Percentiles rank a stretch among this genome's conserved stretches.
Conservation (phyloP, 2,888 invertebrate genomes). For the Andrena trimmerana region DNA sequence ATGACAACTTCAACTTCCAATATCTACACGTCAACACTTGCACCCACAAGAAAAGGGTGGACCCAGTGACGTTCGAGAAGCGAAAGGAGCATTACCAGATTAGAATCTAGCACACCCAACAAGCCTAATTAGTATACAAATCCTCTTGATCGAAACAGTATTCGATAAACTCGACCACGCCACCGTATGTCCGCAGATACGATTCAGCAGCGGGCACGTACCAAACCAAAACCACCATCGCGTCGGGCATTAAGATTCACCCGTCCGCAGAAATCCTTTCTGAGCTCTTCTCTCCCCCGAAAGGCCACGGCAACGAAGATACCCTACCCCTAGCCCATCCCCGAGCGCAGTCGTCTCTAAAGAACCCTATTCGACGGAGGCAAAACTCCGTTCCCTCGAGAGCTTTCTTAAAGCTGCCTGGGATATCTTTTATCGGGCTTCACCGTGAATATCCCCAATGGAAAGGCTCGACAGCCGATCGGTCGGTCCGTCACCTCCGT, state of each 20-base stretch:
- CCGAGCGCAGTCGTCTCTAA: constrained; percentile 31
- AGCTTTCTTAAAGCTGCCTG: constrained; percentile 47
- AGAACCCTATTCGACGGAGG: constrained; percentile 47
- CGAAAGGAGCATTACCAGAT: not conserved
- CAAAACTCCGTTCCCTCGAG: constrained; percentile 48
- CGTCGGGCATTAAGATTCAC: constrained; percentile 43
- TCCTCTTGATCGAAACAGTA: constrained; percentile 2
- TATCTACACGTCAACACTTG: not conserved
- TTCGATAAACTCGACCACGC: constrained; percentile 23
- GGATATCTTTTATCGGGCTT: constrained; percentile 57
- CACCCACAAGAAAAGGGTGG: not conserved
- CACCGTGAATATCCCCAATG: constrained; percentile 29
- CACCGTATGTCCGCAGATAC: not conserved
- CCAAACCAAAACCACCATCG: constrained; percentile 4
- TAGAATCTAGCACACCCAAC: not conserved
- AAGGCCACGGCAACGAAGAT: constrained; percentile 26
- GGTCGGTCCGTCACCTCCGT: constrained; percentile 19
- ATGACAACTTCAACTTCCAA: too few species aligned
- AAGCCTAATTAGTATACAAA: constrained; percentile 24
- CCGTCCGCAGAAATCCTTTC: constrained; percentile 40
- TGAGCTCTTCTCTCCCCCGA: constrained; percentile 11
- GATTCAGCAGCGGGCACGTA: not conserved
- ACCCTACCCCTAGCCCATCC: constrained; percentile 20
- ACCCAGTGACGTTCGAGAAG: not conserved
- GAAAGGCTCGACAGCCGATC: constrained; percentile 17